Evolutionary conservation across 2,888 invertebrate species (phyloP).

Genomic region (Nipponacmea schrenckii): DNA sequence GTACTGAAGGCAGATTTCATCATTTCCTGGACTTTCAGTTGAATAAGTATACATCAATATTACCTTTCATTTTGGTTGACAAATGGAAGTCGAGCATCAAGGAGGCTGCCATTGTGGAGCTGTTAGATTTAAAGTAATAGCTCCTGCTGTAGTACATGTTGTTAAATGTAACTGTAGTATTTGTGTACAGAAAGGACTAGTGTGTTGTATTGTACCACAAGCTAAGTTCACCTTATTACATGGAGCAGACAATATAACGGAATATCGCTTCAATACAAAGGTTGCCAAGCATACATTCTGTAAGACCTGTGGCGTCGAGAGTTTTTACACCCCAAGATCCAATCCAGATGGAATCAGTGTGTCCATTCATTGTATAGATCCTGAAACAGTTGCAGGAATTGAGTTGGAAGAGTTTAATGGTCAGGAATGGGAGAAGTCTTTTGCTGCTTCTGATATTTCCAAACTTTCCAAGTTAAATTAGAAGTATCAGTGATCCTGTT

Average conservation of each 20-base stretch:
- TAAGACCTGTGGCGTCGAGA: conserved; percentile 71
- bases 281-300: conserved; percentile 70
- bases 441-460: conserved; percentile 42
- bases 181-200: conserved; percentile 70
- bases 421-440: conserved; percentile 63
- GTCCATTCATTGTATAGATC: conserved; percentile 66
- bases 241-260: conserved; percentile 67
- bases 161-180: conserved; percentile 70
- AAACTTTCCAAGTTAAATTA: conserved; percentile 33
- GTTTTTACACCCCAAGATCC: conserved; percentile 71
- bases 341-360: conserved; percentile 70
- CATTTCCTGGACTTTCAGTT: no score
- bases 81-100: conserved; percentile 40
- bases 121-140: conserved; percentile 67
- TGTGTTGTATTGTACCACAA: conserved; percentile 69
- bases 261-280: conserved; percentile 70
- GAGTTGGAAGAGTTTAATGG: conserved; percentile 64
- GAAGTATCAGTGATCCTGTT: not conserved
- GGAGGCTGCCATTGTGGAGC: conserved; percentile 70
- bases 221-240: conserved; percentile 64
- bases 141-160: conserved; percentile 62
- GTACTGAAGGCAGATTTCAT: no score
- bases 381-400: conserved; percentile 59
- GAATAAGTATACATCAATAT: no score
- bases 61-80: not conserved